A percentile compares a stretch with the other conserved stretches of the same genome.
Conservation (phyloP, 1,140 invertebrate species). For the Drosophila insularis region DNA sequence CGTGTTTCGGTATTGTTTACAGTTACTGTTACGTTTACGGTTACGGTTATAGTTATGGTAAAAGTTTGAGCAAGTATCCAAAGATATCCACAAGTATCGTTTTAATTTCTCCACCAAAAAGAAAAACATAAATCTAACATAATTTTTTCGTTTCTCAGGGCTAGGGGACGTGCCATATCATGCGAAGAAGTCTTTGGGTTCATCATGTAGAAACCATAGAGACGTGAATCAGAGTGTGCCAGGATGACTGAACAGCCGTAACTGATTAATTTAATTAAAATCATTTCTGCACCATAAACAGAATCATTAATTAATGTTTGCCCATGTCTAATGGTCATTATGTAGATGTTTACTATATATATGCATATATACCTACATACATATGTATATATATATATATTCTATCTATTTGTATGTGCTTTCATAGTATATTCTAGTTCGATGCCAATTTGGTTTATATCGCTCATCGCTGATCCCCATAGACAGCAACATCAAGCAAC, state of each 20-base stretch:
- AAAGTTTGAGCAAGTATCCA: constrained; percentile 44
- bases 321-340: constrained; percentile 51
- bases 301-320: constrained; percentile 71
- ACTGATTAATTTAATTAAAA: constrained; percentile 80
- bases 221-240: constrained; percentile 47
- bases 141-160: neutral
- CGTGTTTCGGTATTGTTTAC: constrained; percentile 15
- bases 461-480: constrained; percentile 5
- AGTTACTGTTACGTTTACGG: constrained; percentile 10
- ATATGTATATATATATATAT: constrained; percentile 22
- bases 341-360: constrained; percentile 28
- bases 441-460: constrained; percentile 10
- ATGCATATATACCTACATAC: constrained; percentile 24
- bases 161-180: neutral
- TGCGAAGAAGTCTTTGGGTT: neutral
- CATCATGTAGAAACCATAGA: too few species aligned
- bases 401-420: constrained; percentile 25
- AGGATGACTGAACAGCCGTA: constrained; percentile 69
- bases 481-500: constrained; percentile 40
- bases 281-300: constrained; percentile 77
- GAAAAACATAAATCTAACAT: neutral
- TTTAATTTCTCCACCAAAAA: constrained; percentile 12
- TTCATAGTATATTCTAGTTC: constrained; percentile 31
- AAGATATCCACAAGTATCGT: constrained; percentile 37
- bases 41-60: constrained; percentile 35